Conservation (phyloP, 2,888 invertebrate species). For the Philaethria dido region DNA sequence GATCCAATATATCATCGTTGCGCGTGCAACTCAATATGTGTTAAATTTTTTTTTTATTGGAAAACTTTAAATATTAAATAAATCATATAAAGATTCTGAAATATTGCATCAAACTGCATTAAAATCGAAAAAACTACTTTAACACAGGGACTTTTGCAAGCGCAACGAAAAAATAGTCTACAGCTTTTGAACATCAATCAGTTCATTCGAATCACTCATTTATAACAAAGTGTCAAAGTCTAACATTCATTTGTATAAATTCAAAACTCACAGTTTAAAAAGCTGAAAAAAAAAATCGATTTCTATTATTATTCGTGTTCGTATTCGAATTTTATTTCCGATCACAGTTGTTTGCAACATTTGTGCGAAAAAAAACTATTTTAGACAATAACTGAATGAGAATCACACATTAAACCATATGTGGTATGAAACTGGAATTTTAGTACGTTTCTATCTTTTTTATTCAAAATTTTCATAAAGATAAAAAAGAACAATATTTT, state of each 20-base stretch:
- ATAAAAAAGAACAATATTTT: not conserved
- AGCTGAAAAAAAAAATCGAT: constrained; percentile 1
- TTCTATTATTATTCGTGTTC: not conserved
- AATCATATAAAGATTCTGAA: too few relatives aligned
- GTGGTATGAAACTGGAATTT: not conserved
- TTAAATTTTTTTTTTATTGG: too few relatives aligned
- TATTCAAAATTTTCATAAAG: not conserved
- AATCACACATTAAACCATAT: not conserved
- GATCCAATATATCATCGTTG: too few relatives aligned
- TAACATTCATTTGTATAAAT: constrained; percentile 9
- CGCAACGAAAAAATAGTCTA: not conserved
- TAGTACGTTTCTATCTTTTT: not conserved
- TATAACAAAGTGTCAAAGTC: constrained; percentile 10
- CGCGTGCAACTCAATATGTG: too few relatives aligned
- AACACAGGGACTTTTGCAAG: too few relatives aligned
- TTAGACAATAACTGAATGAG: not conserved
- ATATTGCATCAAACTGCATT: too few relatives aligned
- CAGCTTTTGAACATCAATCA: not conserved
- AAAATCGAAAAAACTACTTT: too few relatives aligned
- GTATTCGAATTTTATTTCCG: not conserved
- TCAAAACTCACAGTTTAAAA: constrained; percentile 1
- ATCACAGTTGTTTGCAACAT: constrained; percentile 1
- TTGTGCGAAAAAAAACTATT: not conserved
- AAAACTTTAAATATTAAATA: too few relatives aligned
- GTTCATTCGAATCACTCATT: not conserved